Evolutionary conservation across 2,113 vertebrate species (phyloP).

Genomic region (Campylomormyrus tamandua): DNA sequence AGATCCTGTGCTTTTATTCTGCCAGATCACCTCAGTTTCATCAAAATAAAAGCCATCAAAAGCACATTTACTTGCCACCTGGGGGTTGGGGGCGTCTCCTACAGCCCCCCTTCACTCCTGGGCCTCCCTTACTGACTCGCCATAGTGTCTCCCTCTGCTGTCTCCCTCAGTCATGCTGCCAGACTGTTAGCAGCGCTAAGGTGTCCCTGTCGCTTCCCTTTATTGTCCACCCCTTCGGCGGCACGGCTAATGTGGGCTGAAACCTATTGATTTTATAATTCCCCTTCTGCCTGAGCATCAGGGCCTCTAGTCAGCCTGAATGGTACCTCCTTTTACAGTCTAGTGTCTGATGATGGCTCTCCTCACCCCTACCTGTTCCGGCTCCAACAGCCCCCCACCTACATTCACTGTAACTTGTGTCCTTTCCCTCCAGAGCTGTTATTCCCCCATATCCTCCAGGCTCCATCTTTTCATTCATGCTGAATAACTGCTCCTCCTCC

Average conservation of each 20-base stretch:
- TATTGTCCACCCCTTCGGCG: conserved; percentile 16
- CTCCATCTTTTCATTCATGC: background rate
- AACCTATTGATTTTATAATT: conserved; percentile 25
- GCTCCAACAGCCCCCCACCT: background rate
- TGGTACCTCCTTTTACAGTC: conserved; percentile 6
- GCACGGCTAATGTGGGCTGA: conserved; percentile 20
- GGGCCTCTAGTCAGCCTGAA: background rate
- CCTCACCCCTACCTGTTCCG: background rate
- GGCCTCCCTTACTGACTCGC: background rate
- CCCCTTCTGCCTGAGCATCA: conserved; percentile 14
- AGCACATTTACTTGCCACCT: background rate
- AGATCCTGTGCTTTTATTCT: background rate
- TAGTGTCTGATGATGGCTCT: background rate
- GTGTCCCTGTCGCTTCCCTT: conserved; percentile 14
- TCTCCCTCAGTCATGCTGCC: background rate
- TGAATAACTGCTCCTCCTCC: background rate
- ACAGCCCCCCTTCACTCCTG: background rate
- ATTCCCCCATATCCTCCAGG: background rate
- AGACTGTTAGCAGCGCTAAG: background rate
- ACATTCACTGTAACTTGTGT: background rate
- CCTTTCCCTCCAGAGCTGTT: background rate
- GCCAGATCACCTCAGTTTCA: background rate
- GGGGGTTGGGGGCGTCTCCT: background rate
- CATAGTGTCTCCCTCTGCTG: background rate
- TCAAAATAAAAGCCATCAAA: background rate